These are phyloP conservation scores for Enteromius viviparus DNA, from an alignment of 2,797 vertebrate genomes.

Conservation along the genomic window DNA sequence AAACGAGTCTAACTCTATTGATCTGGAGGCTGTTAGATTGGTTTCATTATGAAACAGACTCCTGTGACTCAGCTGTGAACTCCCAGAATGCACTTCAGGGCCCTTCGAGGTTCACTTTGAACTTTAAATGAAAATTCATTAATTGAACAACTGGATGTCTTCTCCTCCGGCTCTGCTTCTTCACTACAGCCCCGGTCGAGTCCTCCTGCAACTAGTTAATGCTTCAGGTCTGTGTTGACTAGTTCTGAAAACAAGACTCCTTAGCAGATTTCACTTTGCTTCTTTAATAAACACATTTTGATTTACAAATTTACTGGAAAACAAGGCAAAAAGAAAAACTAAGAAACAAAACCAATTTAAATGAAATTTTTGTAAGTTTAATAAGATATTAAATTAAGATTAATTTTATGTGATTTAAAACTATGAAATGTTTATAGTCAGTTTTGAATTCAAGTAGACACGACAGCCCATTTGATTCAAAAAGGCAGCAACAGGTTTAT, in stretches of 20 bases:
- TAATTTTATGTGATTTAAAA: no score
- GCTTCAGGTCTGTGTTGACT: background rate
- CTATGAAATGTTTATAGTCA: no score
- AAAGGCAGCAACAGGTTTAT: no score
- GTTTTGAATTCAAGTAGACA: no score
- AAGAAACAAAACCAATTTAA: no score
- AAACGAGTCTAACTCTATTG: constrained; percentile 1
- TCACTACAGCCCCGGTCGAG: background rate
- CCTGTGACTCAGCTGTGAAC: constrained; percentile 27
- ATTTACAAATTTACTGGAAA: no score
- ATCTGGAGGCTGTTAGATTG: background rate
- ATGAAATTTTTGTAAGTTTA: no score
- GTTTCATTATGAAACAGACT: constrained; percentile 20
- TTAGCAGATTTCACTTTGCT: background rate
- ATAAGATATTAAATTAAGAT: no score
- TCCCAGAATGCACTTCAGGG: constrained; percentile 2
- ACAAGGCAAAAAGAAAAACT: no score
- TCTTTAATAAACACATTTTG: background rate
- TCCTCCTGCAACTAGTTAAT: background rate
- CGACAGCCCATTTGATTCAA: no score
- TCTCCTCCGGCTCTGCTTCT: background rate
- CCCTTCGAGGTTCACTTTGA: constrained; percentile 30
- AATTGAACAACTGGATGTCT: constrained; percentile 10
- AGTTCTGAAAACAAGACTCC: background rate
- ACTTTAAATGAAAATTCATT: constrained; percentile 30